Evolutionary conservation across 2,797 vertebrate genomes (phyloP).

Genomic region (Brachyalestes nurse): DNA sequence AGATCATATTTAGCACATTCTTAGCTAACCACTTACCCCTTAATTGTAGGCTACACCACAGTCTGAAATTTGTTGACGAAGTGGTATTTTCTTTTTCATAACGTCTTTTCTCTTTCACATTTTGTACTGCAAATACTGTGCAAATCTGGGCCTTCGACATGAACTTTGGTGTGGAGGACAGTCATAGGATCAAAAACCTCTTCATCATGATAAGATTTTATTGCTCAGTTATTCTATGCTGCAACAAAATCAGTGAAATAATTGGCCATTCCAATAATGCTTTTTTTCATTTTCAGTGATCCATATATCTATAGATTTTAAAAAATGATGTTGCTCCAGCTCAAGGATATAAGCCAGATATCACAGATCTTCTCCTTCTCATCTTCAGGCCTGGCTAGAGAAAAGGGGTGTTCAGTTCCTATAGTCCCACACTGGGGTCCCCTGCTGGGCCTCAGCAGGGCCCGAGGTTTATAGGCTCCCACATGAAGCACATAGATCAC

Average conservation of each 20-base stretch:
- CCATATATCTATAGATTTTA: no score
- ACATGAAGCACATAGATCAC: constrained; percentile 62
- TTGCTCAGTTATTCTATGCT: not conserved
- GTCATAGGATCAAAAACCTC: not conserved
- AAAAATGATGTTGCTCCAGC: no score
- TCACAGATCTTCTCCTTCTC: constrained; percentile 42
- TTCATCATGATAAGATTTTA: not conserved
- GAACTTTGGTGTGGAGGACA: not conserved
- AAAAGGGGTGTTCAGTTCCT: not conserved
- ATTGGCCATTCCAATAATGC: no score
- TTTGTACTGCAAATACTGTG: not conserved
- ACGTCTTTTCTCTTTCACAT: not conserved
- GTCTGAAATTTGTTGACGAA: no score
- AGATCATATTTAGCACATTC: no score
- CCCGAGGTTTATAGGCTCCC: constrained; percentile 61
- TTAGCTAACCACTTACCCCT: no score
- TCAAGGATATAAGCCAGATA: not conserved
- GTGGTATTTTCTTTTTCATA: no score
- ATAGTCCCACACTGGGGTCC: constrained; percentile 48
- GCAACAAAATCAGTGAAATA: not conserved
- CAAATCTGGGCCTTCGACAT: not conserved
- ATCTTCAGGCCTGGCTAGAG: constrained; percentile 40
- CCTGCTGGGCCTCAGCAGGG: constrained; percentile 56
- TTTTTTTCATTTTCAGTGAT: no score
- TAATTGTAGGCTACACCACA: no score